Evolutionary conservation across 1,140 invertebrate genomes (phyloP).

Genomic region (Neodiprion lecontei): DNA sequence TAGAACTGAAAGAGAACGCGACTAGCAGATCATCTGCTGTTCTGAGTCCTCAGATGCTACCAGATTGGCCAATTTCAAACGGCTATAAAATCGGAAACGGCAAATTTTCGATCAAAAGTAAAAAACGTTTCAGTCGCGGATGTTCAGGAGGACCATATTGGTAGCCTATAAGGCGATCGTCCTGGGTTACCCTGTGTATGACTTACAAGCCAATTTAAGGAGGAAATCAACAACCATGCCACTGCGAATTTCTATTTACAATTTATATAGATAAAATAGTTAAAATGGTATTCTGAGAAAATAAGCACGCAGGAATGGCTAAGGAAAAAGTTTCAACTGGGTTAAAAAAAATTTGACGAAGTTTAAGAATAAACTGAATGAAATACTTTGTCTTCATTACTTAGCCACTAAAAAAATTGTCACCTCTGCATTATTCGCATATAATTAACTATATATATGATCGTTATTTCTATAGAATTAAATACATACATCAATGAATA

Average conservation of each 20-base stretch:
- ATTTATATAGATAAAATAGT: background rate
- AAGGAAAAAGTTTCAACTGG: background rate
- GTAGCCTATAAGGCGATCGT: background rate
- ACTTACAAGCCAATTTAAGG: no score
- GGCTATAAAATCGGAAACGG: no score
- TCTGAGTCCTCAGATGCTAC: no score
- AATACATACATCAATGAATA: conserved; percentile 18
- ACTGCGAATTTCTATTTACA: background rate
- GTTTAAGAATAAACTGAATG: background rate
- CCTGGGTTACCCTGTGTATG: background rate
- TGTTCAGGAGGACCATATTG: no score
- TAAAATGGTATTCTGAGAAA: background rate
- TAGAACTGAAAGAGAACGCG: no score
- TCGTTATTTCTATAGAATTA: conserved; percentile 19
- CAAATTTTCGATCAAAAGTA: no score
- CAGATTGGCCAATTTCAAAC: no score
- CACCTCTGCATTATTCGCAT: conserved; percentile 10
- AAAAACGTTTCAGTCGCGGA: no score
- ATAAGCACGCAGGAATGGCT: background rate
- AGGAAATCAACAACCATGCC: background rate
- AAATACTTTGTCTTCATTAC: conserved; percentile 16
- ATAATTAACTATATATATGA: conserved; percentile 7
- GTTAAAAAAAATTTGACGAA: background rate
- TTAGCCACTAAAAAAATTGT: conserved; percentile 11
- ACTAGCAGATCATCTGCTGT: no score